Percentiles rank a stretch among this genome's conserved stretches.
Evolutionary conservation across 2,113 vertebrate species (phyloP).

Genomic region (Apeltes quadracus): DNA sequence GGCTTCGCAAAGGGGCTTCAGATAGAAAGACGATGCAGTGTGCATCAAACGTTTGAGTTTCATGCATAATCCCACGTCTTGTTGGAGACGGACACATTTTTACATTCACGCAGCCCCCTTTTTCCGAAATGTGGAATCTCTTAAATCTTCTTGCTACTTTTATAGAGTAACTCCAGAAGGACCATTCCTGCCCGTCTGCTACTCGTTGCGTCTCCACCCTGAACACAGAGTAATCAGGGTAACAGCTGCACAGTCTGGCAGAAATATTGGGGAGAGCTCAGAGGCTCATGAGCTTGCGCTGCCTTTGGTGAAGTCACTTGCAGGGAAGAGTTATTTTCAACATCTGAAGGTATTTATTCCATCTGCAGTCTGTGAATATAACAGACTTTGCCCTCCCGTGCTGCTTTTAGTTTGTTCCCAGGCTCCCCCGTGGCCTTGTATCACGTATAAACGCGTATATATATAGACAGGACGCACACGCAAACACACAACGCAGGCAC

Average conservation of each 20-base stretch:
- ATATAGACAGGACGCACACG: neutral
- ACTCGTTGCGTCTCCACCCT: neutral
- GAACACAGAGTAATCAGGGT: neutral
- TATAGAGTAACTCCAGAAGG: neutral
- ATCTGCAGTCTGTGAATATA: too few species aligned
- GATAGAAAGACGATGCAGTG: slow-evolving; percentile 17
- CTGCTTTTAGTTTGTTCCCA: too few species aligned
- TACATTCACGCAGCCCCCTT: neutral
- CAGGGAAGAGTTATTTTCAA: too few species aligned
- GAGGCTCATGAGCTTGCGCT: too few species aligned
- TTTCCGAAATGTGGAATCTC: neutral
- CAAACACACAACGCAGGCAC: too few species aligned
- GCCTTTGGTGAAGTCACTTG: too few species aligned
- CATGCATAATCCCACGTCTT: neutral
- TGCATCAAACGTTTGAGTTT: neutral
- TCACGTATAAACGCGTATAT: neutral
- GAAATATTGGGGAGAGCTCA: neutral
- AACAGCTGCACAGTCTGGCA: neutral
- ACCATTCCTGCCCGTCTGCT: neutral
- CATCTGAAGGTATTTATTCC: too few species aligned
- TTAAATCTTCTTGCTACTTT: neutral
- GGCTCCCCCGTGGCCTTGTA: too few species aligned
- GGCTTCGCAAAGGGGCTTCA: slow-evolving; percentile 20
- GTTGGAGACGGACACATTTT: neutral
- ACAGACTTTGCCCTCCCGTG: too few species aligned